Percentiles rank a stretch among this genome's conserved stretches.
phyloP scores from a whole-genome alignment of 2,113 vertebrate species.

The Cebus imitator region DNA sequence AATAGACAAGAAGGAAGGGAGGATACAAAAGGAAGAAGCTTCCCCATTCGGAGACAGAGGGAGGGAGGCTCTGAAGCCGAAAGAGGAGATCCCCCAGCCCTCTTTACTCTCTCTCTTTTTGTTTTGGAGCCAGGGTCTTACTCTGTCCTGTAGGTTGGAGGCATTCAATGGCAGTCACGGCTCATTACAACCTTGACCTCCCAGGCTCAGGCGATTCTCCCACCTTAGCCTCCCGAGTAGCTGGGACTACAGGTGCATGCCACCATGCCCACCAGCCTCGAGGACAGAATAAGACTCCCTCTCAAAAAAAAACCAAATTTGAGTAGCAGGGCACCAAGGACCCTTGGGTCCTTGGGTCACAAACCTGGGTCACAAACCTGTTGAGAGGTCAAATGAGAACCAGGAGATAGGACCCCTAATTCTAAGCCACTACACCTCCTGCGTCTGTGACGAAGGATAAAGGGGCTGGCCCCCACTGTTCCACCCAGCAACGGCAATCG shows the following conservation, averaged over 20 bases:
- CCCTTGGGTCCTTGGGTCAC: background rate
- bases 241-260: background rate
- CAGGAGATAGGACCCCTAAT: background rate
- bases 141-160: background rate
- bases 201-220: background rate
- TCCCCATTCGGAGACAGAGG: too few species aligned
- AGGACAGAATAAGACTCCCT: too few species aligned
- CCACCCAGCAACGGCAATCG: rapidly evolving
- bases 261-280: background rate
- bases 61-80: too few species aligned
- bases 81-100: too few species aligned
- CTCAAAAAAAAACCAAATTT: too few species aligned
- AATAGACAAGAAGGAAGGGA: too few species aligned
- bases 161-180: too few species aligned
- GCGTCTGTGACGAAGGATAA: background rate
- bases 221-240: background rate
- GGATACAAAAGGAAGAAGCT: too few species aligned
- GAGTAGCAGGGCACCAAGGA: background rate
- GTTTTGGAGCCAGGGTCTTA: too few species aligned
- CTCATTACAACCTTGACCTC: background rate
- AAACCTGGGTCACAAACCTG: background rate
- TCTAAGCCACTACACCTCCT: background rate
- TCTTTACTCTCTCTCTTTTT: too few species aligned
- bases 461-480: rapidly evolving
- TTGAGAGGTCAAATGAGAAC: background rate